Evolutionary conservation across 1,140 invertebrate species (phyloP).

Genomic region (Macrostomum lignano): DNA sequence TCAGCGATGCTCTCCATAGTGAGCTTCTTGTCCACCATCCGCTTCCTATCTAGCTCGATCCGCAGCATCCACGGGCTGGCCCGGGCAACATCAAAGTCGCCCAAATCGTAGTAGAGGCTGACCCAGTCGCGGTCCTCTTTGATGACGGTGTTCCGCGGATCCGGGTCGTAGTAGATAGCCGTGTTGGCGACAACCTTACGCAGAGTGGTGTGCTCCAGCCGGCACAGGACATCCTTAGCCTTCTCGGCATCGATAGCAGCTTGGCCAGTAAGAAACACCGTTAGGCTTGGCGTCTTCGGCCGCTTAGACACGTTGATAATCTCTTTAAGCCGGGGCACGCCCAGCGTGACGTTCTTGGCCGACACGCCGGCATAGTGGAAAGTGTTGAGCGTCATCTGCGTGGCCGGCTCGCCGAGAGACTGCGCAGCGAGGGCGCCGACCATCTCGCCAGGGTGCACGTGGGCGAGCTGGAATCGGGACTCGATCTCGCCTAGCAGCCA

Average conservation of each 20-base stretch:
- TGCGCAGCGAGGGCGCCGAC: slow-evolving; percentile 77
- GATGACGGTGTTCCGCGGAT: slow-evolving; percentile 89
- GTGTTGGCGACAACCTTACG: slow-evolving; percentile 91
- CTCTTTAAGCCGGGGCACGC: slow-evolving; percentile 71
- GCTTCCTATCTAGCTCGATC: slow-evolving; percentile 84
- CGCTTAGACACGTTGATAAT: slow-evolving; percentile 98
- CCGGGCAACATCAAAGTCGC: slow-evolving; percentile 81
- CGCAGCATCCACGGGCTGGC: slow-evolving; percentile 91
- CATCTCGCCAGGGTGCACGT: slow-evolving; percentile 74
- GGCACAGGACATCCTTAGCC: slow-evolving; percentile 86
- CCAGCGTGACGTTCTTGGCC: slow-evolving; percentile 95
- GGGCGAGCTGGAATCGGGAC: slow-evolving; percentile 75
- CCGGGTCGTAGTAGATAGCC: slow-evolving; percentile 96
- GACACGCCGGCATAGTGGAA: slow-evolving; percentile 99
- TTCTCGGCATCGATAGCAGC: slow-evolving; percentile 84
- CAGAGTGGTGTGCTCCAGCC: slow-evolving; percentile 82
- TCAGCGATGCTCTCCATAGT: slow-evolving; percentile 99
- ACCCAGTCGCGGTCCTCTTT: slow-evolving; percentile 97
- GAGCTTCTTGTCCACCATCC: slow-evolving; percentile 96
- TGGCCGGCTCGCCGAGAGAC: slow-evolving; percentile 87
- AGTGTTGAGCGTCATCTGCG: slow-evolving; percentile 99
- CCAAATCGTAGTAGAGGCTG: slow-evolving; percentile 99
- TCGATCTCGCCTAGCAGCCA: slow-evolving; percentile 98
- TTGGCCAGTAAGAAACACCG: slow-evolving; percentile 74
- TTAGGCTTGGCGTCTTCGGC: slow-evolving; percentile 89